Evolutionary conservation across 2,888 invertebrate genomes (phyloP).

Genomic region (Kuschelorhynchus macadamiae): DNA sequence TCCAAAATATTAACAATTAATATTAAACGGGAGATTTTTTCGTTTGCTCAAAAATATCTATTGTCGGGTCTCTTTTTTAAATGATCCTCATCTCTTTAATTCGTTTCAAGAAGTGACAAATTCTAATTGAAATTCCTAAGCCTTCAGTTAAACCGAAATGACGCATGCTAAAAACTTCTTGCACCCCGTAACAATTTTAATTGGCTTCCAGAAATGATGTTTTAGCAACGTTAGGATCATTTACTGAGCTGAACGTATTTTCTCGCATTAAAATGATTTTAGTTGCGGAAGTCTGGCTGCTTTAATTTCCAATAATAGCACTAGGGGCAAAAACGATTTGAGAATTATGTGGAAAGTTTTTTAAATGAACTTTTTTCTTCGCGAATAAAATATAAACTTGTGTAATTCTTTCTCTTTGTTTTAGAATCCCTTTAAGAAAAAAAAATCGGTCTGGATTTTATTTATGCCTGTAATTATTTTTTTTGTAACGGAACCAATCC

Average conservation of each 20-base stretch:
- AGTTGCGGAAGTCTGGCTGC: conserved; percentile 35
- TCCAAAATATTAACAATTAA: too few species aligned
- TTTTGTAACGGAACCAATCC: too few species aligned
- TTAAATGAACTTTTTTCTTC: too few species aligned
- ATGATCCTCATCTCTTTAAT: conserved; percentile 60
- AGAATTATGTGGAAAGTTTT: not conserved
- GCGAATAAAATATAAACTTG: too few species aligned
- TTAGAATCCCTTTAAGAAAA: conserved; percentile 7
- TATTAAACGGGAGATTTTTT: too few species aligned
- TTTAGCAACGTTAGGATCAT: conserved; percentile 56
- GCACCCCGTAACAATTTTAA: conserved; percentile 65
- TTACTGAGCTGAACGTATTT: conserved; percentile 45
- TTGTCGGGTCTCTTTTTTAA: conserved; percentile 47
- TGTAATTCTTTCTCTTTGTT: too few species aligned
- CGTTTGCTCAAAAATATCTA: conserved; percentile 61
- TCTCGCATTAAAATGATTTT: conserved; percentile 44
- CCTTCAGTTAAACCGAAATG: conserved; percentile 65
- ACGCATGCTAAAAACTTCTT: conserved; percentile 63
- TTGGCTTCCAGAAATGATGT: conserved; percentile 65
- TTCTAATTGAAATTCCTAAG: conserved; percentile 69
- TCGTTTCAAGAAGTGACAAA: conserved; percentile 68
- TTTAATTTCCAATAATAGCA: conserved; percentile 43
- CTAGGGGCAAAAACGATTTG: not conserved
- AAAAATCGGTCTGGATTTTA: conserved; percentile 5
- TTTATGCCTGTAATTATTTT: too few species aligned